Evolutionary conservation across 2,113 vertebrate species (phyloP), one percentile per base, ranked within the genome.

Genomic region (Saguinus midas): DNA sequence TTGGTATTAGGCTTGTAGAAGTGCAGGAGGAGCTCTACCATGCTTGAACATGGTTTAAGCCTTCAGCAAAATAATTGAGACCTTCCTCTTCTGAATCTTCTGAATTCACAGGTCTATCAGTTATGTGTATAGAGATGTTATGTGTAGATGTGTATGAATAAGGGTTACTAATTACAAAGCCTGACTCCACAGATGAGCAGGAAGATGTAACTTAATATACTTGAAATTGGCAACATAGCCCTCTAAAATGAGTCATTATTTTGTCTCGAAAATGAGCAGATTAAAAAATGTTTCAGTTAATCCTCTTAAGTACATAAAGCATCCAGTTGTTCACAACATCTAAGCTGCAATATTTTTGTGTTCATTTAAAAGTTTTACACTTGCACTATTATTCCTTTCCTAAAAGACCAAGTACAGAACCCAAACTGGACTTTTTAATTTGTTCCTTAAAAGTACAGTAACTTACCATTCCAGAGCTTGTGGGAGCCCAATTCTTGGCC

Each of bases 301-400:
- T 96, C 21, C 18, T 87, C 78, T 96, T 58, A 93, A 20, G 10
- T 25, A 55, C n/a, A 57, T 95, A 45, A 83, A 95, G 37, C 17
- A 29, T 84, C 20, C 76, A 94, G 87, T 94, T 97, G 76, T 87
- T 90, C 45, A 76, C 73, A 87, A 92, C 20, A 91, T 35, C 57
- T 25, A 93, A 66, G 7, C n/a, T 87, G 12, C 20, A 91, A 57
- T 68, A 35, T 37, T 80, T 43, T 40, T 32, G 2, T 64, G 79
- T 90, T 87, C 64, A 40, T 72, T 86, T 61, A 52, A 13, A 89
- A 83, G 14, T 66, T 89, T 91, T 79, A 55, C 0, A 64, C 16
- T 93, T 85, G 25, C 13, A 58, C 52, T 50, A 83, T 92, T 61
- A 64, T 81, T 79, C 43, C 50, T 90, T 75, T 93, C 8, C 73